Evolutionary conservation across 2,888 invertebrate species (phyloP).

Genomic region (Protonemura montana): DNA sequence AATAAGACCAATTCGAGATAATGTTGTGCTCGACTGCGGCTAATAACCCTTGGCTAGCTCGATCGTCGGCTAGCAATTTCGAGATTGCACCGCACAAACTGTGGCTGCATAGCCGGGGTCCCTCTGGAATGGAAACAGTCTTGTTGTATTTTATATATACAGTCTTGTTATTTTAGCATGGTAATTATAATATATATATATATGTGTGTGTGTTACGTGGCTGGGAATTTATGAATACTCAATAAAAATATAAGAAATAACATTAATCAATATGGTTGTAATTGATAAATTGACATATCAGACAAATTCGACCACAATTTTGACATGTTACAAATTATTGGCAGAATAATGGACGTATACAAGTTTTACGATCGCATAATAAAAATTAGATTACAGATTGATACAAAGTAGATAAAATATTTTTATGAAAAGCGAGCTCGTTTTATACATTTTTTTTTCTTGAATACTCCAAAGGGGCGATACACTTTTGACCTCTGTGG

Average conservation of each 20-base stretch:
- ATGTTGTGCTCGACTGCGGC: neutral
- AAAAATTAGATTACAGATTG: neutral
- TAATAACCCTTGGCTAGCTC: neutral
- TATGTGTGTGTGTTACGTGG: no score
- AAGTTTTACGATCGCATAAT: neutral
- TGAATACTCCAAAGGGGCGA: neutral
- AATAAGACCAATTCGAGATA: neutral
- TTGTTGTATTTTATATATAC: neutral
- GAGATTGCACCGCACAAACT: neutral
- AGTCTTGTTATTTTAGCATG: no score
- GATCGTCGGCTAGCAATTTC: neutral
- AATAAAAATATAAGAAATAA: neutral
- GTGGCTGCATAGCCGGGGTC: no score
- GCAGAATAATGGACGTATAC: neutral
- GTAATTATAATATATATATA: conserved; percentile 14
- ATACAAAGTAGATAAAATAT: neutral
- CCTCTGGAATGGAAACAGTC: neutral
- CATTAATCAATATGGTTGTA: neutral
- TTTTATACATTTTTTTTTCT: neutral
- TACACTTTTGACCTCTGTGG: neutral
- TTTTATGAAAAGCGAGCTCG: neutral
- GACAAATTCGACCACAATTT: conserved; percentile 12
- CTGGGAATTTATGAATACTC: neutral
- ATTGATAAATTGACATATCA: conserved; percentile 12
- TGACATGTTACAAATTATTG: conserved; percentile 4